Conservation (phyloP, 2,888 invertebrate genomes). For the Melieria crassipennis region DNA sequence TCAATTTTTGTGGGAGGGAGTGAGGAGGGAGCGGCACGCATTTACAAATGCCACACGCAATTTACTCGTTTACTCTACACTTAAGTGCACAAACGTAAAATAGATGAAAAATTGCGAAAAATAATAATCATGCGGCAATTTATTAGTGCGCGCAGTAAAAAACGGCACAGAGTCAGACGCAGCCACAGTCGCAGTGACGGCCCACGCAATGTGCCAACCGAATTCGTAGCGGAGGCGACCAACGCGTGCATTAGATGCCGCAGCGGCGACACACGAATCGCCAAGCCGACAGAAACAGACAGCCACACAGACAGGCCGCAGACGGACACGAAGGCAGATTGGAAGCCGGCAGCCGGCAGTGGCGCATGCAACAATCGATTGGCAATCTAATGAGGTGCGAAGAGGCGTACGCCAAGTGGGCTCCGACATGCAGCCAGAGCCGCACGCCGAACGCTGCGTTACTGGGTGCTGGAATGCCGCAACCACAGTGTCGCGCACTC, state of each 20-base stretch:
- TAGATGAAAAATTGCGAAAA: neutral
- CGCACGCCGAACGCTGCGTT: no score
- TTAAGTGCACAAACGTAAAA: neutral
- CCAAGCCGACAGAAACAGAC: neutral
- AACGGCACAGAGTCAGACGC: no score
- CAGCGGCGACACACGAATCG: neutral
- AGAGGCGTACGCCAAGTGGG: constrained; percentile 42
- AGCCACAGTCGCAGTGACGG: neutral
- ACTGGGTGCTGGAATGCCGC: no score
- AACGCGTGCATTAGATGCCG: neutral
- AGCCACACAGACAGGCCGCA: neutral
- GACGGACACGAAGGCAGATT: neutral
- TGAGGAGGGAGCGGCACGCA: neutral
- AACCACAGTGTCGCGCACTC: no score
- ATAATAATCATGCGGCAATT: constrained; percentile 14
- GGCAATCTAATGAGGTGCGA: constrained; percentile 54
- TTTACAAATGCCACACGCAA: constrained; percentile 25
- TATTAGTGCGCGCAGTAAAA: neutral
- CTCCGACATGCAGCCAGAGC: no score
- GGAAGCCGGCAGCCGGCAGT: no score
- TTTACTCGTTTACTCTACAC: neutral
- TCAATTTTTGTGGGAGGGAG: neutral
- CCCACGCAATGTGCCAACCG: neutral
- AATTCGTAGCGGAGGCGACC: neutral
- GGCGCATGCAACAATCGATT: neutral